Base-by-base conservation (phyloP, 2,797 vertebrate genomes). In the Dicrostonyx torquatus region DNA sequence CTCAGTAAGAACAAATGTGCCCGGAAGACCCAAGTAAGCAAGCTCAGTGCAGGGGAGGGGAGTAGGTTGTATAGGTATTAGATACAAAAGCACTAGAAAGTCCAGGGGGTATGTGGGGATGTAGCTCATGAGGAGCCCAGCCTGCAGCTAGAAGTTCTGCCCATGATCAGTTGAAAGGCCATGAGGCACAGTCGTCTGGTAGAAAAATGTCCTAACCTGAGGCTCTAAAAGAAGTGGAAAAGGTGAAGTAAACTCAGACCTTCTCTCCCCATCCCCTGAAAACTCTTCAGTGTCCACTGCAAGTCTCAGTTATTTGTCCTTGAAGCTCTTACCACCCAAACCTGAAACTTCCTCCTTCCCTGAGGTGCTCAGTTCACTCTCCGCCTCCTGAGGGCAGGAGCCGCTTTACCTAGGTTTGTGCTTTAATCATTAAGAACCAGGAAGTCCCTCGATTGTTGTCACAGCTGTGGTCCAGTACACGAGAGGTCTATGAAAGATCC, bases 111-210 rank as follows among this genome's bases (percentile, higher is more conserved):
- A 34, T 26, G 13, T 10, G 53, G 48, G n/a, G 80, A 12, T 60
- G 29, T 26, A 40, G 5, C 37, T 75, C 72, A 75, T 45, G n/a
- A 17, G 53, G 37, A 85, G n/a, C n/a, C n/a, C n/a, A n/a, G n/a
- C n/a, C n/a, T n/a, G n/a, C n/a, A n/a, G n/a, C n/a, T n/a, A 17
- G 20, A 48, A 11, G 18, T 90, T 75, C 58, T 53, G 76, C 20
- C 72, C 90, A 79, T 87, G 20, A 22, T 90, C 64, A 89, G 34
- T 26, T 40, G 53, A 73, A 76, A 94, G 64, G 43, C n/a, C 83
- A 50, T 55, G 78, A 53, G 53, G 87, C 62, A 79, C 45, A 58
- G 2, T 55, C 73, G 14, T 79, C 80, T 31, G 8, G 66, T 26
- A 72, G 89, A 45, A 83, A 85, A 82, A 53, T 24, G 6, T 15